Evolutionary conservation across 64 coral and sea anemone species (phyloP), one percentile per base, ranked within the genome.

Genomic region (Dendronephthya gigantea): DNA sequence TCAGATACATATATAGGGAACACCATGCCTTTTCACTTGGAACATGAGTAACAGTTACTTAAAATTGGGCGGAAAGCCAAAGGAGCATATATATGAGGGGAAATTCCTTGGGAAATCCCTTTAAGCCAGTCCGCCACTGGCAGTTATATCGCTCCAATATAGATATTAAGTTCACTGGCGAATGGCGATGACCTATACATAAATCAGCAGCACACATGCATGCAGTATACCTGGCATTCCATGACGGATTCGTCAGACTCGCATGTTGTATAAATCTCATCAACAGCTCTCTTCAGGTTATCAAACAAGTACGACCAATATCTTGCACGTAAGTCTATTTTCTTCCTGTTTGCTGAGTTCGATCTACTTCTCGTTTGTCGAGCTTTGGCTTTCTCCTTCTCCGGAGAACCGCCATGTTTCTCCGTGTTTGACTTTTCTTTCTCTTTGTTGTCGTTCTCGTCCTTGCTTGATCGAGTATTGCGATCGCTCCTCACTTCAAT

Each of bases 221-320:
- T n/a, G n/a, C n/a, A n/a, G n/a, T n/a, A n/a, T 86, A 97, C 94
- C 94, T 97, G 91, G 88, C 95, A 98, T 88, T 98, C 95, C 30
- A 93, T 92, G 17, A 76, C 93, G 30, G 92, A 93, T 51, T 98
- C 92, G 56, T 98, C 95, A 29, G 88, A 82, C 86, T 98, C 95
- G 84, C 95, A 98, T 11, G 95, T 98, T 52, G 89, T 91, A 48
- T 98, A 98, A 37, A 98, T 98, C 82, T 98, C 95, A 90, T 98
- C 95, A 37, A 98, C 95, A 35, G 95, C 95, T 52, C 95, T 93
- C 83, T 91, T 98, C 8, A 98, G 82, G 65, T 98, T 98, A 83
- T 98, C 95, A 91, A 98, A 98, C 68, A 98, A 55, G 84, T 98
- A 98, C 31, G 92, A 92, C 95, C 95, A 98, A 27, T 98, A 98